Conservation (phyloP, 2,888 invertebrate species). For the Phengaris alcon region DNA sequence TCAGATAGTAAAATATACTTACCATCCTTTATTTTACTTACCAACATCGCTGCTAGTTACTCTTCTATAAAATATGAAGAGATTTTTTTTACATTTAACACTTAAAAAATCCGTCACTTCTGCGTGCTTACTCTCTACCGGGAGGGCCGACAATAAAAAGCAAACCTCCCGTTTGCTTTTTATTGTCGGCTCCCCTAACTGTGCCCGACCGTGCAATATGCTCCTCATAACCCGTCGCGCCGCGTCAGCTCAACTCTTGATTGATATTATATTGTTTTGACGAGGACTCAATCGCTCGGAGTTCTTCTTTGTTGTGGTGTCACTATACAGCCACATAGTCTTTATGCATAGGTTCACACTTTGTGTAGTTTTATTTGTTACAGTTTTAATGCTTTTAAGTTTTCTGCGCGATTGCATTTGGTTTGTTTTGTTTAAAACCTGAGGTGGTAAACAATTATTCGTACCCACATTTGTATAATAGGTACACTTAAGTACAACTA, state of each 20-base stretch:
- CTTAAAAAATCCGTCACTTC: not conserved
- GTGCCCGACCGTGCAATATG: constrained; percentile 52
- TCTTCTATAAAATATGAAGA: too few species aligned
- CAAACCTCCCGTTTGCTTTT: constrained; percentile 41
- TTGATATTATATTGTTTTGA: constrained; percentile 54
- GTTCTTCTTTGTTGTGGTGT: constrained; percentile 8
- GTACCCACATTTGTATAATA: not conserved
- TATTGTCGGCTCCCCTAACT: constrained; percentile 47
- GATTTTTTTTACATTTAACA: too few species aligned
- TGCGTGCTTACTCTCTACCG: constrained; percentile 39
- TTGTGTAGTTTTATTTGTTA: not conserved
- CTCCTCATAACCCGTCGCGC: constrained; percentile 50
- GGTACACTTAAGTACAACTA: too few species aligned
- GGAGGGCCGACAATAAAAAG: constrained; percentile 43
- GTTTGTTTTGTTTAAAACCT: not conserved
- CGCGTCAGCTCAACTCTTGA: constrained; percentile 46
- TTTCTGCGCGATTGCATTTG: constrained; percentile 8
- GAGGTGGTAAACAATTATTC: not conserved
- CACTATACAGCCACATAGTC: not conserved
- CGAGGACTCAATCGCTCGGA: constrained; percentile 35
- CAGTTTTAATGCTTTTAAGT: constrained; percentile 8
- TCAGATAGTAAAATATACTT: too few species aligned
- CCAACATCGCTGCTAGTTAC: too few species aligned
- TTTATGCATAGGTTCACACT: not conserved
- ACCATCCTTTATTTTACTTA: too few species aligned